Evolutionary conservation across 2,888 invertebrate genomes (phyloP).

Genomic region (Muschampia plurimacula): DNA sequence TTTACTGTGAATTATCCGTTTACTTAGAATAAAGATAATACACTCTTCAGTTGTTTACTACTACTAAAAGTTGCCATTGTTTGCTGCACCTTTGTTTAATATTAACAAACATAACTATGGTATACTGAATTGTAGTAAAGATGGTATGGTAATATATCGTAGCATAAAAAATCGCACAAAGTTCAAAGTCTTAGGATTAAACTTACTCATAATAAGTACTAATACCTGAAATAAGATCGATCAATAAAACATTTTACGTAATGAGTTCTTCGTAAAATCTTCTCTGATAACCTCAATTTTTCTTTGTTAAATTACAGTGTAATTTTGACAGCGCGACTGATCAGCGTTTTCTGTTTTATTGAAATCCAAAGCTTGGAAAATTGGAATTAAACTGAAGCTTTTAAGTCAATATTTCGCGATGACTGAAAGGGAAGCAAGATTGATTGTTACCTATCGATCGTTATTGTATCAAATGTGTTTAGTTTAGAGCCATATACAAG

Average conservation of each 20-base stretch:
- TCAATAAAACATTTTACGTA: background rate
- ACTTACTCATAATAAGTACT: too few species aligned
- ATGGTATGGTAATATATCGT: too few species aligned
- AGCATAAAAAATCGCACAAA: too few species aligned
- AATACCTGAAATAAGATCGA: background rate
- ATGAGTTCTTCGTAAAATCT: background rate
- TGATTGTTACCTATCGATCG: background rate
- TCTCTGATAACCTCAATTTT: background rate
- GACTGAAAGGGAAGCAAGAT: background rate
- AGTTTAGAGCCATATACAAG: background rate
- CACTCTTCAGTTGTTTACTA: too few species aligned
- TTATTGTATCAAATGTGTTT: background rate
- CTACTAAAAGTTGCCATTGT: too few species aligned
- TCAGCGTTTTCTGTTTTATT: background rate
- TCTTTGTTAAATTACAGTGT: conserved; percentile 7
- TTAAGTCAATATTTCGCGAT: background rate
- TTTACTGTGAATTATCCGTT: too few species aligned
- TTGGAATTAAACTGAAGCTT: background rate
- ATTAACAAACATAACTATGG: too few species aligned
- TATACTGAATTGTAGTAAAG: too few species aligned
- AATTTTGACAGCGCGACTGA: background rate
- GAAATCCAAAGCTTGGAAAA: background rate
- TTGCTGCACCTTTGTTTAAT: too few species aligned
- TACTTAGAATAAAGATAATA: too few species aligned
- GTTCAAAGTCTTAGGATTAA: too few species aligned